Conservation (phyloP, 2,888 invertebrate genomes). For the Xanthia icteritia region DNA sequence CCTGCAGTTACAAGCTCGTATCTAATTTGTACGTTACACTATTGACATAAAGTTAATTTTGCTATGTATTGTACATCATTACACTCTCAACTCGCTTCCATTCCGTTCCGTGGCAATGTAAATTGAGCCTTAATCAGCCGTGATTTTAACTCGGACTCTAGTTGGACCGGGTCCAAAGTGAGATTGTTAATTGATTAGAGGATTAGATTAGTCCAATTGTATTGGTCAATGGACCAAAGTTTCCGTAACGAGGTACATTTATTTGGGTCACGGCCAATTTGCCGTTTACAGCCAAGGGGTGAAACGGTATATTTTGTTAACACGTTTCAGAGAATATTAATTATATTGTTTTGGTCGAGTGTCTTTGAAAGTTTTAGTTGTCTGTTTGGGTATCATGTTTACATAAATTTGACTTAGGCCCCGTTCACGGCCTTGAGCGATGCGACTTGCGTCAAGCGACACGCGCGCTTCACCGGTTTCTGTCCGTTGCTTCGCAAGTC, state of each 20-base stretch:
- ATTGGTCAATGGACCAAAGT: constrained; percentile 60
- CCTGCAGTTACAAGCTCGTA: no score
- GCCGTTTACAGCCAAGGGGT: constrained; percentile 30
- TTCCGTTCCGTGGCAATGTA: no score
- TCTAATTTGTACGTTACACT: no score
- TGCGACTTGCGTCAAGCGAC: background rate
- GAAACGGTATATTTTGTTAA: constrained; percentile 27
- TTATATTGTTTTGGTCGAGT: constrained; percentile 17
- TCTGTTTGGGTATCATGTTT: constrained; percentile 8
- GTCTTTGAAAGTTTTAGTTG: background rate
- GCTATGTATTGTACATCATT: no score
- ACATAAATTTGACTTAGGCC: background rate
- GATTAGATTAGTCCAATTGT: constrained; percentile 59
- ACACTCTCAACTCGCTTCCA: no score
- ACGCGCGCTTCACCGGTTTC: background rate
- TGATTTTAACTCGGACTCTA: constrained; percentile 21
- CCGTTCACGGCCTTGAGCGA: background rate
- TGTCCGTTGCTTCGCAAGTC: background rate
- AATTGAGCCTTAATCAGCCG: background rate
- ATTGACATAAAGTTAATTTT: no score
- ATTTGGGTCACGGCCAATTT: constrained; percentile 61
- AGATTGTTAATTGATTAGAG: constrained; percentile 61
- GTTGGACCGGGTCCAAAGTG: constrained; percentile 42
- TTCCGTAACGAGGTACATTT: constrained; percentile 54
- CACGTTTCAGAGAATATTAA: constrained; percentile 28